Evolutionary conservation across 2,797 vertebrate species (phyloP), one percentile per base, ranked within the genome.

Genomic region (Rhabdomys pumilio): DNA sequence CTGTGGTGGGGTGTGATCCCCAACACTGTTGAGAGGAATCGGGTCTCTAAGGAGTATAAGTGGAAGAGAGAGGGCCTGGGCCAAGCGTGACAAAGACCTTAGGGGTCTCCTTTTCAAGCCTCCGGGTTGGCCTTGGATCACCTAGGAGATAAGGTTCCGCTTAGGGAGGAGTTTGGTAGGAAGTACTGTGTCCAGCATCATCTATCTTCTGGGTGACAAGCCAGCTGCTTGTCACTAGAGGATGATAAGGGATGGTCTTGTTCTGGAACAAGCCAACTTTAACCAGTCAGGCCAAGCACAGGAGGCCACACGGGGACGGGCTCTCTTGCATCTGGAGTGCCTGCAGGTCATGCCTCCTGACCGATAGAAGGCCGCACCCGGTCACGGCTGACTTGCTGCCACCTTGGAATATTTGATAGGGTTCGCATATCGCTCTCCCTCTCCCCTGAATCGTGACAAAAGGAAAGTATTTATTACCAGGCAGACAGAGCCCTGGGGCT

Each of bases 391-490:
- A 98, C 98, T 98, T 97, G 94, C 89, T 87, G 95, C 93, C 96
- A 94, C 92, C 97, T 98, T 83, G 67, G 97, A 98, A 86, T 96
- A 93, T 97, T 96, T 96, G 98, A 98, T 97, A 98, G 98, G n/a
- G 96, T 98, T 98, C 82, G 98, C 87, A 10, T 98, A 98, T 98
- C 97, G 7, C 97, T 97, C 90, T 95, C 47, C 81, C 82, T 98
- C 96, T 97, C 98, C 97, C 97, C 97, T 96, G 97, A 98, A 97
- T 98, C 97, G 98, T 98, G 98, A 98, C 98, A 98, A 98, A 98
- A 98, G 98, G 98, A 98, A 99, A 98, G 96, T 94, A 98, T 98
- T 98, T 98, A 98, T 99, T 98, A 98, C 98, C 81, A 97, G 96
- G 96, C 98, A 98, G 96, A 97, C 98, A 92, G 96, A 90, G 98